Evolutionary conservation across 2,113 vertebrate species (phyloP).

Genomic region (Benitochromis conjunctus): DNA sequence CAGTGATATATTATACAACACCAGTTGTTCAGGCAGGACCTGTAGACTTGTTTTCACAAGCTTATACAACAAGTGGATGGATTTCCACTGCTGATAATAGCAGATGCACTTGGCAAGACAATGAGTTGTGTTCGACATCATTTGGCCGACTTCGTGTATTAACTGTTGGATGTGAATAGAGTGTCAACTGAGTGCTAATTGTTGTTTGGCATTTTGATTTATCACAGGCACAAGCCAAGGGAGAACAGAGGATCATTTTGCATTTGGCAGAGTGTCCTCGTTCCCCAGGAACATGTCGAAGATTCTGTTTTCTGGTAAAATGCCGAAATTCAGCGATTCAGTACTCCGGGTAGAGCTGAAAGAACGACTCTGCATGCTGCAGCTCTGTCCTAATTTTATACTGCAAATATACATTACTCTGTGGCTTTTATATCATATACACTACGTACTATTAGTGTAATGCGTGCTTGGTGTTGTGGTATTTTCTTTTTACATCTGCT

Average conservation of each 20-base stretch:
- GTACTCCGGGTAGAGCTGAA: neutral
- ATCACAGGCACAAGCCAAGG: slow-evolving; percentile 52
- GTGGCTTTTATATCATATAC: neutral
- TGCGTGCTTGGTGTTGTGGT: neutral
- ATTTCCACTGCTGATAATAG: slow-evolving; percentile 47
- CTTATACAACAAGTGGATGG: slow-evolving; percentile 60
- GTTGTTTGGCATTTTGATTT: slow-evolving; percentile 58
- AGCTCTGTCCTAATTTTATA: neutral
- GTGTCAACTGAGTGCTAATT: slow-evolving; percentile 70
- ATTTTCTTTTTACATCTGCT: neutral
- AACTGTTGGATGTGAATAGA: slow-evolving; percentile 56
- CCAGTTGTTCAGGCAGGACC: slow-evolving; percentile 35
- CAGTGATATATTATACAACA: slow-evolving; percentile 23
- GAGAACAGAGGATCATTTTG: slow-evolving; percentile 55
- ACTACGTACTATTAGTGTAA: neutral
- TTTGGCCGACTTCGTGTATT: slow-evolving; percentile 64
- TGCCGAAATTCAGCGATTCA: slow-evolving; percentile 32
- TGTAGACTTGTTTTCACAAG: slow-evolving; percentile 42
- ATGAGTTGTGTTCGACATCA: slow-evolving; percentile 49
- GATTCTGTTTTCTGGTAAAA: slow-evolving; percentile 34
- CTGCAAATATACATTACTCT: neutral
- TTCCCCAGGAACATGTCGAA: slow-evolving; percentile 35
- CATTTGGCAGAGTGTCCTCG: slow-evolving; percentile 47
- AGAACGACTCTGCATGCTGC: slow-evolving; percentile 5
- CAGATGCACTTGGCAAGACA: slow-evolving; percentile 68